Conservation (phyloP, 30 jellyfish, hydroid and myxozoan species). For the Aurelia coerulea region DNA sequence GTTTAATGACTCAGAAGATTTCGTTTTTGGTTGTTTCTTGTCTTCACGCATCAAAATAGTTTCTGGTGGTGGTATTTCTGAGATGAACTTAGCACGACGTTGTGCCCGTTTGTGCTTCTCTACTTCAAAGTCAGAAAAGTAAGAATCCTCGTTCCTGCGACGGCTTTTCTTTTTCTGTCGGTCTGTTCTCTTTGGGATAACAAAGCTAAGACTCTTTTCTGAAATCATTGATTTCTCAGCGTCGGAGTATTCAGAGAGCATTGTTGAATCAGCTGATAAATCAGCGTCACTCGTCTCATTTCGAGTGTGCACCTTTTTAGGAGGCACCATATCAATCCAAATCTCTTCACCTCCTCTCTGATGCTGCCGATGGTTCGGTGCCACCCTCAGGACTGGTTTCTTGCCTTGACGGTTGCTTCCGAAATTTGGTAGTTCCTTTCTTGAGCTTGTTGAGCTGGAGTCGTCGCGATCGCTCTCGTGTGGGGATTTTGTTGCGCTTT, state of each 20-base stretch:
- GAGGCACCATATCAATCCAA: conserved; percentile 99
- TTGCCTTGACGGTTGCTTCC: conserved; percentile 81
- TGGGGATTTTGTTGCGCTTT: not conserved
- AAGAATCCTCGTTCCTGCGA: conserved; percentile 89
- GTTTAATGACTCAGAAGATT: conserved; percentile 86
- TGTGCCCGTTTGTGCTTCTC: conserved; percentile 94
- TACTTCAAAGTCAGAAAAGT: conserved; percentile 91
- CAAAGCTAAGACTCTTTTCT: conserved; percentile 44
- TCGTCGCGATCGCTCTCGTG: conserved; percentile 96
- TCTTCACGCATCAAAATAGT: conserved; percentile 35
- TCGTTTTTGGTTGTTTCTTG: conserved; percentile 40
- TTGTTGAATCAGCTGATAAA: conserved; percentile 72
- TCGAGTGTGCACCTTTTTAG: conserved; percentile 79
- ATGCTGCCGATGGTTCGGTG: conserved; percentile 88
- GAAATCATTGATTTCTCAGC: conserved; percentile 65
- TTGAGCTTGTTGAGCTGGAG: conserved; percentile 84
- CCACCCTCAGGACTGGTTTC: conserved; percentile 90
- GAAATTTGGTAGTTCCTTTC: conserved; percentile 84
- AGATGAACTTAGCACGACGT: conserved; percentile 68
- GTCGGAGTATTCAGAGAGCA: conserved; percentile 75
- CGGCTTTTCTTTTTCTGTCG: conserved; percentile 61
- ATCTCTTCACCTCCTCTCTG: conserved; percentile 80
- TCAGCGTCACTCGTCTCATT: conserved; percentile 52
- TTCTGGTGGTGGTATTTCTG: conserved; percentile 72
- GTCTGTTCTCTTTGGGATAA: conserved; percentile 43